Evolutionary conservation across 2,797 vertebrate genomes (phyloP).

Genomic region (Balearica regulorum): DNA sequence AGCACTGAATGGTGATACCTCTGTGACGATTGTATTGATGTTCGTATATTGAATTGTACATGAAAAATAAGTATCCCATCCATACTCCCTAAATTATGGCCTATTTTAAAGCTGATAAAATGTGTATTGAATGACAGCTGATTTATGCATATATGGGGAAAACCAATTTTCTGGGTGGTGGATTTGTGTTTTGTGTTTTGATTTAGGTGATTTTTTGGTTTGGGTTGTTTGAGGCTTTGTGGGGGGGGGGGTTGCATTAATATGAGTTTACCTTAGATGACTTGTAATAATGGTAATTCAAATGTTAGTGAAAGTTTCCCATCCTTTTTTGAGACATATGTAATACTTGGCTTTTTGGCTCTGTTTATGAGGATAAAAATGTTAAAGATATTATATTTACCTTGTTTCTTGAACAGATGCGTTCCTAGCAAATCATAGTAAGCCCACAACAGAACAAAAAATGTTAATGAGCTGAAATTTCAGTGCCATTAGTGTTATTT

Average conservation of each 20-base stretch:
- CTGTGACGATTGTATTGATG: not conserved
- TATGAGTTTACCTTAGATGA: not conserved
- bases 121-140: not conserved
- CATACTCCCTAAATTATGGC: not conserved
- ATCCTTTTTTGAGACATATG: not conserved
- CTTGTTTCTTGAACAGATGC: not conserved
- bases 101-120: not conserved
- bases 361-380: not conserved
- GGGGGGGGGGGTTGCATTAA: not conserved
- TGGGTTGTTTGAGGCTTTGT: too few species aligned
- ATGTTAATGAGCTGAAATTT: not conserved
- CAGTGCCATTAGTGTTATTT: not conserved
- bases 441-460: not conserved
- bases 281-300: not conserved
- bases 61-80: not conserved
- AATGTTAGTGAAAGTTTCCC: not conserved
- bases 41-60: not conserved
- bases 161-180: accelerated
- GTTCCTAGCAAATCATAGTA: not conserved
- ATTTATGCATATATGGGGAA: not conserved
- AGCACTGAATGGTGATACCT: not conserved
- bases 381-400: not conserved
- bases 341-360: not conserved
- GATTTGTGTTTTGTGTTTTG: not conserved
- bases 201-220: not conserved